Percentiles rank a stretch among this genome's conserved stretches.
Conservation (phyloP, 2,797 vertebrate species). For the Naso thynnoides region DNA sequence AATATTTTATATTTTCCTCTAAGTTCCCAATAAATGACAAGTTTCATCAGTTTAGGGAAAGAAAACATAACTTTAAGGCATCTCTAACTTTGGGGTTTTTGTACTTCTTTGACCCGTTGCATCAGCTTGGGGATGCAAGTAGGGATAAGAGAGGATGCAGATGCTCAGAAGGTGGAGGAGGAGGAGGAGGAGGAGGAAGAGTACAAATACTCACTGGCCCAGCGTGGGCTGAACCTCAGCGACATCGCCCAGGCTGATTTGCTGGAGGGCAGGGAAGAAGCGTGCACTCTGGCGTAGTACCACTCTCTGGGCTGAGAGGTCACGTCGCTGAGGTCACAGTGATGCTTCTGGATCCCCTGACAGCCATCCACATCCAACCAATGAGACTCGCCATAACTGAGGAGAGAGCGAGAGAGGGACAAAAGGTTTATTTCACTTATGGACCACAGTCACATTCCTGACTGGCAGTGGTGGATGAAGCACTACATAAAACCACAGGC, state of each 20-base stretch:
- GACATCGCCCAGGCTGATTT: constrained; percentile 87
- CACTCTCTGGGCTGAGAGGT: constrained; percentile 86
- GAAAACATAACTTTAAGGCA: too few relatives aligned
- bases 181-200: neutral
- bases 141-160: neutral
- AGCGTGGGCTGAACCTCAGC: constrained; percentile 87
- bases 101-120: too few relatives aligned
- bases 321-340: constrained; percentile 89
- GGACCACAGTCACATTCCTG: neutral
- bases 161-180: neutral
- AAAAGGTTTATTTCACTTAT: neutral
- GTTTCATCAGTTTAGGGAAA: neutral
- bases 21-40: neutral
- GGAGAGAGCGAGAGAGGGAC: neutral
- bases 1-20: neutral
- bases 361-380: constrained; percentile 86
- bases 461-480: too few relatives aligned
- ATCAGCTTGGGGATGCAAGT: neutral
- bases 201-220: constrained; percentile 87
- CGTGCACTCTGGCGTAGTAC: constrained; percentile 89
- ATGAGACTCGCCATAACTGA: constrained; percentile 87
- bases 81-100: too few relatives aligned
- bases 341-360: constrained; percentile 79
- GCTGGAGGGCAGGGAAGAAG: constrained; percentile 29
- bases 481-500: too few relatives aligned